These are phyloP conservation scores for Heterocephalus glaber DNA, from an alignment of 2,113 vertebrate species.

Conservation along the genomic window DNA sequence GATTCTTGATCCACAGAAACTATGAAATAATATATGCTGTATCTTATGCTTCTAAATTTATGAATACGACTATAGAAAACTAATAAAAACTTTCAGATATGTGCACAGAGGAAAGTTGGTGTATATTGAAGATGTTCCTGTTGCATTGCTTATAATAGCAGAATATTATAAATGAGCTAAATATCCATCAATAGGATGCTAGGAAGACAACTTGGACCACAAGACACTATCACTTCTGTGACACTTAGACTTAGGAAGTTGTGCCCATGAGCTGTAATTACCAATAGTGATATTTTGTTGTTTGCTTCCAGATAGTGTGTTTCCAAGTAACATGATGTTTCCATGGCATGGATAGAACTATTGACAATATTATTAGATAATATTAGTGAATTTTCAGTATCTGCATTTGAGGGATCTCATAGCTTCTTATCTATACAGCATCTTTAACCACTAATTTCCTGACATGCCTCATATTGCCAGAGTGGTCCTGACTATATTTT, in stretches of 20 bases:
- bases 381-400: neutral
- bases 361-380: neutral
- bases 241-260: neutral
- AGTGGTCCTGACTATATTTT: slow-evolving; percentile 60
- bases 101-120: neutral
- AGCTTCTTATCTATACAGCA: neutral
- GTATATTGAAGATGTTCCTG: neutral
- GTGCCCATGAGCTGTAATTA: neutral
- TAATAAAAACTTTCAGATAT: neutral
- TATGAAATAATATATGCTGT: neutral
- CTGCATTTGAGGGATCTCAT: neutral
- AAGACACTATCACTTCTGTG: neutral
- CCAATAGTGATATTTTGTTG: neutral
- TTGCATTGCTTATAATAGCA: neutral
- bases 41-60: neutral
- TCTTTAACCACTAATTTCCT: slow-evolving; percentile 30
- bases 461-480: slow-evolving; percentile 55
- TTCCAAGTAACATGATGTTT: neutral
- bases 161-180: neutral
- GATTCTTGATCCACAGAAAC: neutral
- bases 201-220: neutral
- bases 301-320: neutral
- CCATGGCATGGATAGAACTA: neutral
- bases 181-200: neutral
- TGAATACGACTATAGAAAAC: neutral